phyloP scores from a whole-genome alignment of 2,797 vertebrate genomes.

The Sebastes jordani region DNA sequence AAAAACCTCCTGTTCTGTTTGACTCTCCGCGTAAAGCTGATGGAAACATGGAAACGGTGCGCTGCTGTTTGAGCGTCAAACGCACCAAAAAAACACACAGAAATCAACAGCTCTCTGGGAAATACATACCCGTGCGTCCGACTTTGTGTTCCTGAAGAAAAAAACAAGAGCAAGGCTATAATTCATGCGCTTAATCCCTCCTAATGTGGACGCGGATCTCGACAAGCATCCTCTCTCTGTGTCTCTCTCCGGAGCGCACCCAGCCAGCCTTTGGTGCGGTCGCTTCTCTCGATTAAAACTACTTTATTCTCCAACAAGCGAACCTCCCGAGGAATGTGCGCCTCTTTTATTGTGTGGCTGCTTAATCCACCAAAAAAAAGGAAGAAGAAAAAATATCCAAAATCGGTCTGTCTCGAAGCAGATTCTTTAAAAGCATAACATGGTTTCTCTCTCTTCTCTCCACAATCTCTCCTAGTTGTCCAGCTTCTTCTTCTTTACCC shows the following conservation, averaged over 20 bases:
- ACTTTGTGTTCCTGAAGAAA: constrained; percentile 47
- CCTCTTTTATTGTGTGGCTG: constrained; percentile 27
- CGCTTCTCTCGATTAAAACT: constrained; percentile 67
- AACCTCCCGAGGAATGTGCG: constrained; percentile 72
- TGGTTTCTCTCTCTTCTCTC: constrained; percentile 69
- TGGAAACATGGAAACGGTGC: constrained; percentile 49
- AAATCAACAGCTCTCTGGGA: constrained; percentile 21
- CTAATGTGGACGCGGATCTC: constrained; percentile 59
- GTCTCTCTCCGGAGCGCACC: constrained; percentile 63
- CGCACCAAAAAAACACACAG: constrained; percentile 2
- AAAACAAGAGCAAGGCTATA: constrained; percentile 31
- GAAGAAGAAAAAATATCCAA: constrained; percentile 34
- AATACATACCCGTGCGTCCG: constrained; percentile 67
- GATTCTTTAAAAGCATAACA: constrained; percentile 79
- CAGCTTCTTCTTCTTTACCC: constrained; percentile 59
- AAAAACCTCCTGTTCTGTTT: constrained; percentile 14
- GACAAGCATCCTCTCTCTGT: constrained; percentile 69
- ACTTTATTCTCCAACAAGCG: constrained; percentile 70
- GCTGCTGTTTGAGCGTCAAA: constrained; percentile 24
- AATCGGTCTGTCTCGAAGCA: constrained; percentile 69
- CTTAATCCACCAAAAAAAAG: constrained; percentile 70
- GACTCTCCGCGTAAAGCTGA: constrained; percentile 48
- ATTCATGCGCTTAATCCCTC: constrained; percentile 69
- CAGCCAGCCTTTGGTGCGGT: constrained; percentile 58
- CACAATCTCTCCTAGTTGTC: constrained; percentile 77